Evolutionary conservation across 1,140 invertebrate genomes (phyloP), one percentile per base, ranked within the genome.

Genomic region (Orchesella cincta): DNA sequence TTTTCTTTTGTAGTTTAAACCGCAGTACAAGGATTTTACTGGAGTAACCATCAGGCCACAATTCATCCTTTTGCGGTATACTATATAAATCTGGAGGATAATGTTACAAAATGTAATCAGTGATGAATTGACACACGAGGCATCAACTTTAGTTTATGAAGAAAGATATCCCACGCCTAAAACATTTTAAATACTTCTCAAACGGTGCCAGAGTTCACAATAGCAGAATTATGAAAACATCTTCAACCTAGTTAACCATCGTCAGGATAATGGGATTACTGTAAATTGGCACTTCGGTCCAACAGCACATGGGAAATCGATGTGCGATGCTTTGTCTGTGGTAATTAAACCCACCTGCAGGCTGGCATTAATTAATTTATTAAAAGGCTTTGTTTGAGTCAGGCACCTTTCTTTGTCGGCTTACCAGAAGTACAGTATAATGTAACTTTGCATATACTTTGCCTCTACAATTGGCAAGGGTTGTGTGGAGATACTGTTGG

Each of bases 31-130:
- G 54, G 76, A n/a, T 78, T 73, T 39, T 78, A 81, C 46, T 83
- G 80, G 81, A 52, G 33, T 33, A 83, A 82, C 71, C 23, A 67
- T 5, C 80, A 83, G 52, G 78, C 75, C 33, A 83, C 82, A 39
- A 52, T 83, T 36, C 79, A 81, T 71, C 81, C 79, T 1, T 82
- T 81, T 74, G 79, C 78, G 20, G 35, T 78, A 14, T 78, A 80
- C 35, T 79, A 74, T 75, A 16, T 34, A 31, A 28, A 80, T 70
- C 35, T 23, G 35, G 51, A 74, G 2, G 31, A 76, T 5, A 31
- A 34, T 14, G 5, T 70, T 31, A 18, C 74, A 74, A 18, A 33
- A 35, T 36, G 57, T 75, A 1, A 67, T 78, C 35, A 78, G 73
- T 36, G 73, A 78, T 26, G 64, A 46, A 1, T 31, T 64, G 33